Base-by-base conservation (phyloP, 2,888 invertebrate genomes). In the Drosophila infuscata region DNA sequence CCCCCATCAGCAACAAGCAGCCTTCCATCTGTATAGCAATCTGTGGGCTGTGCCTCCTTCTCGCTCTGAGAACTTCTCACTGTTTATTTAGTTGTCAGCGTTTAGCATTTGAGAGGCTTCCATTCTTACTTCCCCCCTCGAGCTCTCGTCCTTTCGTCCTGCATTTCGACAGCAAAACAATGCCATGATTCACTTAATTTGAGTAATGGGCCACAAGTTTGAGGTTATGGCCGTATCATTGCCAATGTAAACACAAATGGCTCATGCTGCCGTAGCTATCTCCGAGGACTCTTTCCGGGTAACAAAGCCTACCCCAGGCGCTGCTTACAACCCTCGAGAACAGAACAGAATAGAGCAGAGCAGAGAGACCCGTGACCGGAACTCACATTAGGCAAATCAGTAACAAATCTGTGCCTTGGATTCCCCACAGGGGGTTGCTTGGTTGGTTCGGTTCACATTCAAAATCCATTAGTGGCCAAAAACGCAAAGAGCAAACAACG, bases 11-110 rank as follows among this genome's bases (percentile, higher is more conserved):
- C 30, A 15, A 36, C 33, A 63, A 60, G 51, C 54, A 62, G 32
- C 41, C 20, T 46, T 11, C 61, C 70, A 81, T 83, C 81, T 78
- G 82, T 69, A 70, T 70, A 61, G 62, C 73, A 63, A 74, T 72
- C 74, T 72, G 58, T 51, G 15, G 12, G 15, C 17, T 35, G 33
- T 54, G 15, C 38, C 36, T 38, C 36, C 3, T 25, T 49, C 52
- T 52, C 53, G 67, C 57, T 62, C 62, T 91, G 92, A 83, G 92
- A 91, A 91, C 68, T 85, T 88, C 77, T 67, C 69, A 79, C 74
- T 92, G 89, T 92, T 91, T 92, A 91, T 91, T 92, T 92, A 92
- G 92, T 91, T 91, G 92, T 86, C 89, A 90, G 90, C 87, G 80
- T 83, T 81, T 84, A 84, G 77, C 88, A 87, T 86, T 91, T 91